Evolutionary conservation across 2,888 invertebrate species (phyloP).

Genomic region (Hedya salicella): DNA sequence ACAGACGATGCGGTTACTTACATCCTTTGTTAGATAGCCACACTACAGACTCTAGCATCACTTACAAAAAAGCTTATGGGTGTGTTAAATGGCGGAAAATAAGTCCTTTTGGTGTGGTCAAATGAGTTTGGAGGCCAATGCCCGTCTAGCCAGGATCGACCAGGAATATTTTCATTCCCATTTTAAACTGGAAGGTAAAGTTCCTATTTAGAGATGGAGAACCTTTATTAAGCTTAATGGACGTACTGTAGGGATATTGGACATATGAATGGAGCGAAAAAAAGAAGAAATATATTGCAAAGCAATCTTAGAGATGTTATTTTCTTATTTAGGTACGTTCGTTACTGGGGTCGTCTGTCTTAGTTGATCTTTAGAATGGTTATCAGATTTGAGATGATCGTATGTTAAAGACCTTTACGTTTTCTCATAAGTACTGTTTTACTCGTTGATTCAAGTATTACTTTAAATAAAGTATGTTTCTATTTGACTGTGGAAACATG

Average conservation of each 20-base stretch:
- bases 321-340: too few species aligned
- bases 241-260: neutral
- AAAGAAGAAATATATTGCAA: neutral
- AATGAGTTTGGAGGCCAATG: slow-evolving; percentile 30
- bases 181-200: slow-evolving; percentile 17
- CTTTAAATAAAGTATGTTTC: too few species aligned
- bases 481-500: too few species aligned
- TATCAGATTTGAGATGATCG: too few species aligned
- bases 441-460: too few species aligned
- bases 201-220: slow-evolving; percentile 15
- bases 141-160: slow-evolving; percentile 43
- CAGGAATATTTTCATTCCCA: slow-evolving; percentile 25
- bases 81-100: neutral
- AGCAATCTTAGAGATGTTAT: too few species aligned
- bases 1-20: neutral
- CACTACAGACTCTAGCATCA: neutral
- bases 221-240: slow-evolving; percentile 8
- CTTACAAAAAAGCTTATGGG: slow-evolving; percentile 9
- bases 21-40: slow-evolving; percentile 1
- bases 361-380: too few species aligned
- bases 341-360: too few species aligned
- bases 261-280: neutral
- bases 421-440: too few species aligned
- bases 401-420: too few species aligned
- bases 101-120: neutral